Base-by-base conservation (phyloP, 1,140 invertebrate genomes). In the Doryteuthis pealeii region DNA sequence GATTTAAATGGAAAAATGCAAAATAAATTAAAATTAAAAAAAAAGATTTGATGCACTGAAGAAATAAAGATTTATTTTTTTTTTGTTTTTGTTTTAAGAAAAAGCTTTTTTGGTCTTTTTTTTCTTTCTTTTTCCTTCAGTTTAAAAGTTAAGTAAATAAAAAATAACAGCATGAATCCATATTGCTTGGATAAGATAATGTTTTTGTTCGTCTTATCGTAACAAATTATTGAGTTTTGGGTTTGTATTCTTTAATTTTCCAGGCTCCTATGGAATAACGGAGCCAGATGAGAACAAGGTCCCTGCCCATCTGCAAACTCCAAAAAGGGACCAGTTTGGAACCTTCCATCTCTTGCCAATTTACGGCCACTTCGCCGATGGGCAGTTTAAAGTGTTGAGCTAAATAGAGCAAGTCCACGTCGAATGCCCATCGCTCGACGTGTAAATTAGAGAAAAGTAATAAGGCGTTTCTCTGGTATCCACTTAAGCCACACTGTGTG, bases 401-500 rank as follows among this genome's bases (percentile, higher is more conserved):
- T 69, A 99, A 92, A 83, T 94, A 98, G 0, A 99, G 89, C 79
- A 99, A 88, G 88, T 99, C 98, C 14, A 99, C 98, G 90, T 99
- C 98, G 90, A 99, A 99, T 49, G 98, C 98, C 97, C 98, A 99
- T 90, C 96, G 91, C 88, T 99, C 94, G 10, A 99, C 94, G 88
- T 99, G 98, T n/a, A 99, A 84, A 83, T 92, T 95, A 66, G 91
- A 88, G 84, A 99, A 99, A 73, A 95, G 90, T 31, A 91, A 87
- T 69, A 90, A 87, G 1, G 97, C 97, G 76, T 92, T 87, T 74
- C 98, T 91, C 0, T 96, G 97, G 54, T 99, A 91, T 28, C 99
- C 86, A 89, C 99, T 99, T 84, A 99, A 99, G 15, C 98, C 98
- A 90, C 98, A 99, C 84, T 99, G 98, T 1, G 98, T 99, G 86